phyloP scores from a whole-genome alignment of 2,113 vertebrate genomes.

The Grammomys surdaster region DNA sequence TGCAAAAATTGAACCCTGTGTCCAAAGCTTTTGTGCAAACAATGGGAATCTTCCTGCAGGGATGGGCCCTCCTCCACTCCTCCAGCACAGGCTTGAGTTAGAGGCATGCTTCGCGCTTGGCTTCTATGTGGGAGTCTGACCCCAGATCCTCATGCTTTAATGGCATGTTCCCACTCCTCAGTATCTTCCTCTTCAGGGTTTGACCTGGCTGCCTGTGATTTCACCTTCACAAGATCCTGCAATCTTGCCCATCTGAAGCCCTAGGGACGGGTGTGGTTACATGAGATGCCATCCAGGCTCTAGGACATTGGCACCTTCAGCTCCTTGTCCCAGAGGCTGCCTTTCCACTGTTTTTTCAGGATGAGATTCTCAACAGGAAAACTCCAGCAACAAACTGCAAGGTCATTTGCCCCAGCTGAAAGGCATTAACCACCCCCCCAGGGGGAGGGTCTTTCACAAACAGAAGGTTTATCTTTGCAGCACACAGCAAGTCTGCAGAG shows the following conservation, averaged over 20 bases:
- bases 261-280: not conserved
- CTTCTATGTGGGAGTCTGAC: not conserved
- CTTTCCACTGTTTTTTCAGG: not conserved
- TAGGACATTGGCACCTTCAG: not conserved
- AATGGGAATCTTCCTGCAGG: not conserved
- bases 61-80: not conserved
- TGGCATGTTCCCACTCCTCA: not conserved
- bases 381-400: slow-evolving; percentile 50
- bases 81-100: not conserved
- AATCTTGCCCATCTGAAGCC: not conserved
- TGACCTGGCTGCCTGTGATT: not conserved
- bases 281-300: not conserved
- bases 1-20: not conserved
- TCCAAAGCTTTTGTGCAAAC: not conserved
- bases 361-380: not conserved
- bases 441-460: slow-evolving; percentile 32
- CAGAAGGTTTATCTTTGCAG: slow-evolving; percentile 31
- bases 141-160: not conserved
- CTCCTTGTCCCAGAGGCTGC: not conserved
- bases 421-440: not conserved
- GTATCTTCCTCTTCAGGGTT: not conserved
- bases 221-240: not conserved
- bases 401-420: not conserved
- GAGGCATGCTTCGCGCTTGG: not conserved
- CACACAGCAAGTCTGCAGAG: slow-evolving; percentile 41